Percentiles rank a stretch among this genome's conserved stretches.
phyloP scores from a whole-genome alignment of 2,113 vertebrate genomes.

The Coracopsis vasa region DNA sequence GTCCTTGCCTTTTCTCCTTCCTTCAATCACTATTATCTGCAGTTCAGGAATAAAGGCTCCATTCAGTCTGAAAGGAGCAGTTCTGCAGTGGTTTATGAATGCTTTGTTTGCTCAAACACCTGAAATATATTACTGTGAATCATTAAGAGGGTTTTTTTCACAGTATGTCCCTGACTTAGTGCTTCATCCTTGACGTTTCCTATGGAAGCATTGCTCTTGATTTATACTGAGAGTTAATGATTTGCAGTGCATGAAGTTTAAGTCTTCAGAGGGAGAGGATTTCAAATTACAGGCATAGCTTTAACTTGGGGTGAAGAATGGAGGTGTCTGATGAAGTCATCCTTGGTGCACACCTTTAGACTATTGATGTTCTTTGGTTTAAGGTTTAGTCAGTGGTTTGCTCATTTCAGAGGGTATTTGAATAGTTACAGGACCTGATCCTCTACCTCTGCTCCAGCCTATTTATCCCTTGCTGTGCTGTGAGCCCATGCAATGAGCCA shows the following conservation, averaged over 20 bases:
- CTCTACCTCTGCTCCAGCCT: neutral
- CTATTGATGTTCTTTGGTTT: neutral
- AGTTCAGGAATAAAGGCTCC: neutral
- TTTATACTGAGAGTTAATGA: neutral
- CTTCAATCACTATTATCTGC: neutral
- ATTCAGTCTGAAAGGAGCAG: neutral
- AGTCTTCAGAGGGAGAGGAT: neutral
- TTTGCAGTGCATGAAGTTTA: neutral
- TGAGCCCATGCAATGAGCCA: neutral
- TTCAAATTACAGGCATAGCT: neutral
- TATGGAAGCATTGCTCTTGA: neutral
- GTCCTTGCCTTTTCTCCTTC: slow-evolving; percentile 27
- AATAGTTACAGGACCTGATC: too few species aligned
- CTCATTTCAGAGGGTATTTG: neutral
- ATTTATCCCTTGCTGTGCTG: neutral
- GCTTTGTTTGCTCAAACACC: slow-evolving; percentile 43
- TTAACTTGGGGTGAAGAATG: neutral
- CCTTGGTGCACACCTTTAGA: neutral
- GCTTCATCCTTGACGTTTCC: slow-evolving; percentile 16
- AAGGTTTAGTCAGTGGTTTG: neutral
- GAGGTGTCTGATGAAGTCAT: neutral
- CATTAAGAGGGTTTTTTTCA: slow-evolving; percentile 3
- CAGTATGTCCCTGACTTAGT: slow-evolving; percentile 16
- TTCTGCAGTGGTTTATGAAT: neutral
- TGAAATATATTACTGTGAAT: neutral